phyloP scores from a whole-genome alignment of 2,797 vertebrate genomes.

The Odontamblyopus rebecca region DNA sequence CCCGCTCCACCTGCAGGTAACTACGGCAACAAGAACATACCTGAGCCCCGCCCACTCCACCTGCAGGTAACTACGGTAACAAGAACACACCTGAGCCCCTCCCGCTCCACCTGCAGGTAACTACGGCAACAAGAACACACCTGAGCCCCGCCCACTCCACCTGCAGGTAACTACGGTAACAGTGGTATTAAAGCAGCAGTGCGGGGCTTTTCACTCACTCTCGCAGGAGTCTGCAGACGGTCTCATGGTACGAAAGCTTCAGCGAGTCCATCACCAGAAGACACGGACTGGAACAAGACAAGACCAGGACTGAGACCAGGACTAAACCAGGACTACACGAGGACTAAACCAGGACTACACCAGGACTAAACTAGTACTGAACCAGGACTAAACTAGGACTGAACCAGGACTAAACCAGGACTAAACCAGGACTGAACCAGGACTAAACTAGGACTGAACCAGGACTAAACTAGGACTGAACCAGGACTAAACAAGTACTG shows the following conservation, averaged over 20 bases:
- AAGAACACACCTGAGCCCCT: no score
- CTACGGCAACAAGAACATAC: background rate
- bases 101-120: conserved; percentile 76
- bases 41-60: background rate
- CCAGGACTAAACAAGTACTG: background rate
- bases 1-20: background rate
- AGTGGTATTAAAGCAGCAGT: background rate
- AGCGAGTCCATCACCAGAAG: conserved; percentile 94
- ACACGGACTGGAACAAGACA: conserved; percentile 79
- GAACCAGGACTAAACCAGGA: no score
- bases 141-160: conserved; percentile 87
- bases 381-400: no score
- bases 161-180: conserved; percentile 83
- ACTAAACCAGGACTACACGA: background rate
- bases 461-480: background rate
- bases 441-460: no score
- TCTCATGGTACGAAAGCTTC: conserved; percentile 81
- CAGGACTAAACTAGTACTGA: no score
- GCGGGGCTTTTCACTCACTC: conserved; percentile 81
- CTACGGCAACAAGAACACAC: conserved; percentile 49
- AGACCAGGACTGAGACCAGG: background rate
- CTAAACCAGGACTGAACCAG: no score
- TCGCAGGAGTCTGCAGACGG: conserved; percentile 85
- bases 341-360: background rate
- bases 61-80: background rate